Evolutionary conservation across 2,113 vertebrate genomes (phyloP).

Genomic region (Odontesthes bonariensis): DNA sequence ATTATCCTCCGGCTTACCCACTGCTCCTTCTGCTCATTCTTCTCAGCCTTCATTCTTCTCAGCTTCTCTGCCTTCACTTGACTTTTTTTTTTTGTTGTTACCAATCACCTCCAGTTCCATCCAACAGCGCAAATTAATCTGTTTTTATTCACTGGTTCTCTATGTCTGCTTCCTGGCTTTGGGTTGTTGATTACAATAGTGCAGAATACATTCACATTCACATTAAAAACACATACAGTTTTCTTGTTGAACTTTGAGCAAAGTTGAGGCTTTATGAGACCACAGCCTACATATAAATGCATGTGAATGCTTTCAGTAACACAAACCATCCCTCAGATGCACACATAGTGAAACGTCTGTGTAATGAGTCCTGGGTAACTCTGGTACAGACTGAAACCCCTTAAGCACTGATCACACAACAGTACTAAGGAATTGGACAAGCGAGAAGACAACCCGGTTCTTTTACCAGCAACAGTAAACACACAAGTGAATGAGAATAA

Average conservation of each 20-base stretch:
- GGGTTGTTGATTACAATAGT: background rate
- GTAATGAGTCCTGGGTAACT: conserved; percentile 15
- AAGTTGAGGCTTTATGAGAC: conserved; percentile 17
- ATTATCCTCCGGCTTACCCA: background rate
- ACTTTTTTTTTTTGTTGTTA: background rate
- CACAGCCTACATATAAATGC: conserved; percentile 31
- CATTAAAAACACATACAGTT: background rate
- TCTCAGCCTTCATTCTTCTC: background rate
- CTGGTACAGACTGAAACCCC: conserved; percentile 4
- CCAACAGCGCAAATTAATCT: background rate
- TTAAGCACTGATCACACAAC: conserved; percentile 19
- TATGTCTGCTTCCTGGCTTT: background rate
- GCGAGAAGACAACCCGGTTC: background rate
- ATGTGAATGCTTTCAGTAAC: conserved; percentile 25
- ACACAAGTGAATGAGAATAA: conserved; percentile 13
- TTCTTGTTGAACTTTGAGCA: conserved; percentile 17
- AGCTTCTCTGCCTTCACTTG: background rate
- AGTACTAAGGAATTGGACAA: conserved; percentile 5
- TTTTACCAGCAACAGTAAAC: conserved; percentile 14
- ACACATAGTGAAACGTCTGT: conserved; percentile 7
- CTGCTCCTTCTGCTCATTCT: background rate
- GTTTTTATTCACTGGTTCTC: background rate
- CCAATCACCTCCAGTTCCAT: background rate
- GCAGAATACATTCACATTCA: too few species aligned
- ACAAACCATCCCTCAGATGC: conserved; percentile 8